phyloP scores from a whole-genome alignment of 2,797 vertebrate genomes.

The Gallinago solitaria region DNA sequence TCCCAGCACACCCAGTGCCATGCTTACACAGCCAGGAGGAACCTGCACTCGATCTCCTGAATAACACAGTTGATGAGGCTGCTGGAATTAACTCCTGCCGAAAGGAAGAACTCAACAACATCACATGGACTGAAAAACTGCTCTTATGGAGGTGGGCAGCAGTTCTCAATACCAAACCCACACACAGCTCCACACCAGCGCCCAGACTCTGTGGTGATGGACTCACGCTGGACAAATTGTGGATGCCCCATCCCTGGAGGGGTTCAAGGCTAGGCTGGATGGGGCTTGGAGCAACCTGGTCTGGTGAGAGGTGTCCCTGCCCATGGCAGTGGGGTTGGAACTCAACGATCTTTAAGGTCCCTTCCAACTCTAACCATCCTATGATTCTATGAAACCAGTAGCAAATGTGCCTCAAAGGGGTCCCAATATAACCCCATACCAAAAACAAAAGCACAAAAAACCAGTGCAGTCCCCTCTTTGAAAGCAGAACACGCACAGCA shows the following conservation, averaged over 20 bases:
- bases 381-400: not conserved
- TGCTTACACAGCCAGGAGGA: not conserved
- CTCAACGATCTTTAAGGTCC: too few relatives aligned
- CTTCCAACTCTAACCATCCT: too few relatives aligned
- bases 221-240: not conserved
- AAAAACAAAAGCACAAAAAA: not conserved
- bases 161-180: not conserved
- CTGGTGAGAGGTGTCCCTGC: too few relatives aligned
- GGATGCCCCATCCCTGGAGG: too few relatives aligned
- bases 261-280: too few relatives aligned
- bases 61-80: not conserved
- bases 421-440: accelerated
- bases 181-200: accelerated
- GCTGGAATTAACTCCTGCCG: not conserved
- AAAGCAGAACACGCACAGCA: not conserved
- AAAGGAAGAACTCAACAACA: not conserved
- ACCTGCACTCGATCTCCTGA: not conserved
- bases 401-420: not conserved
- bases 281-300: too few relatives aligned
- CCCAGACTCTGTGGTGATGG: not conserved
- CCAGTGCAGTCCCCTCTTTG: not conserved
- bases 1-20: not conserved
- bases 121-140: not conserved
- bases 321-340: too few relatives aligned
- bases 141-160: accelerated